These are phyloP conservation scores for Pachycephala philippinensis DNA, from an alignment of 2,113 vertebrate genomes.

Conservation along the genomic window DNA sequence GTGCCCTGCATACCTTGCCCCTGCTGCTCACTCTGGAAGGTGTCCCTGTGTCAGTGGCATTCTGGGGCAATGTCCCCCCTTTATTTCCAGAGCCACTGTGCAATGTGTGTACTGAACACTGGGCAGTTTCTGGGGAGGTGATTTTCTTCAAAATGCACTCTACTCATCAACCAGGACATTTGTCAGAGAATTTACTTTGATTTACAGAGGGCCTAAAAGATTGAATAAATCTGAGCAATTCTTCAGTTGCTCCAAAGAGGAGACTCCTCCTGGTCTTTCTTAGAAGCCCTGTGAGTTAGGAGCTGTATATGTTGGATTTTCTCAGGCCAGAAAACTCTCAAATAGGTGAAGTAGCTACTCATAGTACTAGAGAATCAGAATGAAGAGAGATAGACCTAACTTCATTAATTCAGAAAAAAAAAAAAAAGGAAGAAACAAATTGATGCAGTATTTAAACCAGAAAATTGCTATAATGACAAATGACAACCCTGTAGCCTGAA, in stretches of 20 bases:
- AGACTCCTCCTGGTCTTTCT: background rate
- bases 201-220: background rate
- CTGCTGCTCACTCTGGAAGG: background rate
- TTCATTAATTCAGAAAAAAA: constrained; percentile 14
- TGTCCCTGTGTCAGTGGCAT: accelerated
- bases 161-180: background rate
- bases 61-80: background rate
- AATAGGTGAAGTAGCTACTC: background rate
- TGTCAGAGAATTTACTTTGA: background rate
- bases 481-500: constrained; percentile 45
- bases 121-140: background rate
- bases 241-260: background rate
- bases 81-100: background rate
- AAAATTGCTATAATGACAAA: constrained; percentile 64
- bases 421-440: constrained; percentile 12
- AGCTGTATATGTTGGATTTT: background rate
- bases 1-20: accelerated
- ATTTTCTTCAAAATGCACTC: background rate
- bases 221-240: constrained; percentile 3
- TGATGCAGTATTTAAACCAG: constrained; percentile 65
- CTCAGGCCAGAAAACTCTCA: background rate
- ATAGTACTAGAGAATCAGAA: constrained; percentile 39
- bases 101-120: background rate
- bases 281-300: background rate
- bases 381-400: constrained; percentile 21